Evolutionary conservation across 2,888 invertebrate species (phyloP), one percentile per base, ranked within the genome.

Genomic region (Punctoribates punctum): DNA sequence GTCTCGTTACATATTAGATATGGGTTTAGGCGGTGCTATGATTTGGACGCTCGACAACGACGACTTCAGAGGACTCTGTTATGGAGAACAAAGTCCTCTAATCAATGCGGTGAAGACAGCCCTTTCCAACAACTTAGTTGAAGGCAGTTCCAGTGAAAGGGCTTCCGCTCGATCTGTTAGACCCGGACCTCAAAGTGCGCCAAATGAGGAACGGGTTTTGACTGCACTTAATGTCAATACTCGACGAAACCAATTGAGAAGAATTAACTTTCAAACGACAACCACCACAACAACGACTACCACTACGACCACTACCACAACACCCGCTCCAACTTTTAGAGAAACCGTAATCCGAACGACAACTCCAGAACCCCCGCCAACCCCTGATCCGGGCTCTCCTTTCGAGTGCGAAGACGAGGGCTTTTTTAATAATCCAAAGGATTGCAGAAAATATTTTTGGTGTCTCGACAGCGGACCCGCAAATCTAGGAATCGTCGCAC

Each of bases 381-480:
- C 95, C 9, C 94, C 94, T 0, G 93, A 94, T 84, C 91, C 92
- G 8, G 93, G 92, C 83, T 67, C 85, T 90, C 93, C 92, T 82
- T 95, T 95, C 84, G 92, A 92, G 83, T 95, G 95, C 83, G 90
- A 89, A 81, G 94, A 95, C 79, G 95, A 95, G 86, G 95, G 95
- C 2, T 95, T 95, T 86, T 95, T 90, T 85, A 90, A 90, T 20
- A 94, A 95, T 85, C 94, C 94, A 0, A 88, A 92, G 57, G 94
- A 95, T 84, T 95, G 95, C 84, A 93, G 94, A 83, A 94, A 94
- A 83, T 95, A 95, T 83, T 95, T 92, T 85, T 95, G 95, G 94
- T 95, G 95, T 83, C 85, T 95, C 79, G 93, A 93, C 83, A 92
- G 94, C 0, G 82, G 82, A 13, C 82, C 82, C 9, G 92, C 94